These are phyloP conservation scores for Nerophis lumbriciformis DNA, from an alignment of 2,113 vertebrate species.

Conservation along the genomic window DNA sequence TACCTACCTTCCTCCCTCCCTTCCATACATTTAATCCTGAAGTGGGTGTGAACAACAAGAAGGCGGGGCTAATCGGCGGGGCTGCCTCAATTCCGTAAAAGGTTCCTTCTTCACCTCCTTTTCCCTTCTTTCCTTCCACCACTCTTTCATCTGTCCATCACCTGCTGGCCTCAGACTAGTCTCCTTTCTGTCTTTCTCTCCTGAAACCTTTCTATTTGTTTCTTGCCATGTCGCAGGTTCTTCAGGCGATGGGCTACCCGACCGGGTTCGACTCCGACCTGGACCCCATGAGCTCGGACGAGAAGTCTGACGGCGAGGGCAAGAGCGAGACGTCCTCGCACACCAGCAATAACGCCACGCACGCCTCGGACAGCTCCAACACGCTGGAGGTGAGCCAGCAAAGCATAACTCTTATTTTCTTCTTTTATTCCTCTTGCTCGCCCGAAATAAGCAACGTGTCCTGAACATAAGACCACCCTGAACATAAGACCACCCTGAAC, in stretches of 20 bases:
- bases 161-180: slow-evolving; percentile 34
- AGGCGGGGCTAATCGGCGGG: slow-evolving; percentile 62
- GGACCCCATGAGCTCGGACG: slow-evolving; percentile 94
- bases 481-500: too few relatives aligned
- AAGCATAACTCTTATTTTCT: too few relatives aligned
- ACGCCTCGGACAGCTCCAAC: slow-evolving; percentile 89
- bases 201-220: not conserved
- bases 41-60: slow-evolving; percentile 40
- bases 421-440: too few relatives aligned
- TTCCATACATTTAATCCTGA: slow-evolving; percentile 62
- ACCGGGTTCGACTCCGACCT: slow-evolving; percentile 94
- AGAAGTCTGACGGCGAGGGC: slow-evolving; percentile 95
- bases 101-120: slow-evolving; percentile 33
- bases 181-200: slow-evolving; percentile 9
- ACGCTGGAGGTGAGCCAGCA: slow-evolving; percentile 83
- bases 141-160: slow-evolving; percentile 37
- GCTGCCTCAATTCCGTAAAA: slow-evolving; percentile 60
- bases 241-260: slow-evolving; percentile 97
- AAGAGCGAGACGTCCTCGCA: slow-evolving; percentile 93
- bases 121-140: slow-evolving; percentile 29
- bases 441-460: too few relatives aligned
- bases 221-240: slow-evolving; percentile 71
- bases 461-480: too few relatives aligned
- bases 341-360: slow-evolving; percentile 93
- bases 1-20: too few relatives aligned